These are phyloP conservation scores for Percopsis transmontana DNA, from an alignment of 2,113 vertebrate species.

Conservation along the genomic window DNA sequence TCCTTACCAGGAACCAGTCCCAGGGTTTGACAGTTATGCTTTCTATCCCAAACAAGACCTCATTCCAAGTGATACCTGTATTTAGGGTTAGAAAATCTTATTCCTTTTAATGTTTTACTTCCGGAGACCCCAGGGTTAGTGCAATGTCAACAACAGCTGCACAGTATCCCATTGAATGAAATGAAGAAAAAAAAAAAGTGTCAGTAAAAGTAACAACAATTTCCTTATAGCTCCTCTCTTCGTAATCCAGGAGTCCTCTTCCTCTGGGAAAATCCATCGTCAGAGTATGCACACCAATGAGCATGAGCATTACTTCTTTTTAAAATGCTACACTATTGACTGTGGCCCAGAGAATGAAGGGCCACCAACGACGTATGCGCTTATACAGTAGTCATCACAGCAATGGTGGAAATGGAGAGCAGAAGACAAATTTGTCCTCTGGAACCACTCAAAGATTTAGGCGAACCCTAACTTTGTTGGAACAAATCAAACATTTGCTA, in stretches of 20 bases:
- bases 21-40: too few species aligned
- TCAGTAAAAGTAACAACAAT: not conserved
- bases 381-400: not conserved
- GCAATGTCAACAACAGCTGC: not conserved
- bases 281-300: not conserved
- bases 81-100: not conserved
- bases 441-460: too few species aligned
- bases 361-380: conserved; percentile 8
- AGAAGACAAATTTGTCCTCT: conserved; percentile 2
- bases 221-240: not conserved
- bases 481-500: too few species aligned
- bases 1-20: too few species aligned
- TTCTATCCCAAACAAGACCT: too few species aligned
- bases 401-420: conserved; percentile 4
- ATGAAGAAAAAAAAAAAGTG: not conserved
- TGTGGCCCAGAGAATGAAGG: not conserved
- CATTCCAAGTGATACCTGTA: too few species aligned
- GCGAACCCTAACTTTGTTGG: too few species aligned
- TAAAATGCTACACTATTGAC: conserved; percentile 35
- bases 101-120: not conserved
- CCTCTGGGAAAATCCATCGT: not conserved
- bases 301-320: conserved; percentile 7
- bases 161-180: not conserved
- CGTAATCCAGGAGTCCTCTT: not conserved
- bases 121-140: not conserved